phyloP scores from a whole-genome alignment of 2,797 vertebrate genomes.

The Sylvilagus floridanus region DNA sequence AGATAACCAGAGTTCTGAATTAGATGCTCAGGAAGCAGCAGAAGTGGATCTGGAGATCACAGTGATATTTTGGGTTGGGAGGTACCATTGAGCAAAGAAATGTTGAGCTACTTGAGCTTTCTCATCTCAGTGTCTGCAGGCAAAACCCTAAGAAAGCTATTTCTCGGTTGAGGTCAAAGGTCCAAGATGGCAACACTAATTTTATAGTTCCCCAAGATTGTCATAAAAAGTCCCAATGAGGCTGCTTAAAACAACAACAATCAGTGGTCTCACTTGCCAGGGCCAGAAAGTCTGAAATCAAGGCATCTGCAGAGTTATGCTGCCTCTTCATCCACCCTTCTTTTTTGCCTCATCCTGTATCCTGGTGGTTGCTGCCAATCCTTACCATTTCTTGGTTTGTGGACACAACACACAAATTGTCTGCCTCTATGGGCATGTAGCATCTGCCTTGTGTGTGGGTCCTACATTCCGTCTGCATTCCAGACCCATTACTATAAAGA shows the following conservation, averaged over 20 bases:
- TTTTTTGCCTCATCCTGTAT: neutral
- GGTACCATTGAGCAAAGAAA: neutral
- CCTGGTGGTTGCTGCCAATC: neutral
- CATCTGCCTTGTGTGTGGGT: neutral
- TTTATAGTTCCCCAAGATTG: neutral
- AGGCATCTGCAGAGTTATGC: neutral
- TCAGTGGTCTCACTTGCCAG: neutral
- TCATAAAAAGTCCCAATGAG: neutral
- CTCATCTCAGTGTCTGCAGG: neutral
- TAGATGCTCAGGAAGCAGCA: neutral
- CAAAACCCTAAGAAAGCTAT: neutral
- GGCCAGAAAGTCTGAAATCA: neutral
- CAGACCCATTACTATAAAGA: neutral
- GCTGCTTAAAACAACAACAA: neutral
- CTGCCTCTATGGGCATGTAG: neutral
- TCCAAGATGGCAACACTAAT: neutral
- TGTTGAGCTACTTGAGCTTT: neutral
- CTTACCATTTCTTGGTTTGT: neutral
- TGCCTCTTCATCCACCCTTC: neutral
- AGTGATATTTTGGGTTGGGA: neutral
- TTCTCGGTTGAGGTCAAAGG: neutral
- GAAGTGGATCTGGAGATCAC: neutral
- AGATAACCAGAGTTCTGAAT: conserved; percentile 9
- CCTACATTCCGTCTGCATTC: neutral
- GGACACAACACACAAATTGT: neutral